Evolutionary conservation across 2,797 vertebrate genomes (phyloP), one percentile per base, ranked within the genome.

Genomic region (Phrynocephalus forsythii): DNA sequence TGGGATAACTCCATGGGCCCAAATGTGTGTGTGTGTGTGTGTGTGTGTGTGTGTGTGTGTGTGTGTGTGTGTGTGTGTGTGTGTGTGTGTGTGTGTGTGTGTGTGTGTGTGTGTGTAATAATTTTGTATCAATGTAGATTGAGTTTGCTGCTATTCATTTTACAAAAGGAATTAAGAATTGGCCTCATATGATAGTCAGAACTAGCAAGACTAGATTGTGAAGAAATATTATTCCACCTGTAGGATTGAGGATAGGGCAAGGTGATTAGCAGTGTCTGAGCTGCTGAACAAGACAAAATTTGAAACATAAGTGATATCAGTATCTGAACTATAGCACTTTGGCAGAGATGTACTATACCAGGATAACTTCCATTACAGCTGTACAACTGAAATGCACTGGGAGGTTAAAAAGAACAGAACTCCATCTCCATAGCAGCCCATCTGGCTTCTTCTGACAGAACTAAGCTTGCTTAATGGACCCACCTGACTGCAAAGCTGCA

Each of bases 371-470:
- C 6, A 72, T 48, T 79, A 20, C n/a, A 79, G 80, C 73, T 66
- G 66, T 76, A 85, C 67, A 60, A 63, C 52, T 33, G 30, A 30
- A 56, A 79, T 48, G 30, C 24, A 5, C 38, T 60, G 26, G 72
- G 67, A 66, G 38, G 56, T 78, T 83, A 66, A n/a, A 89, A 50
- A 88, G 82, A 78, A 63, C 16, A 78, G 75, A 79, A n/a, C 24
- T 78, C 68, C 50, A 10, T 79, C 52, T 83, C 44, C 73, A 20
- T 67, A 86, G 67, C 66, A 79, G 67, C 63, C 80, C 15, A 67
- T n/a, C 38, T 89, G 75, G 67, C n/a, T 2, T 79, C 56, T 71
- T 83, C 76, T 71, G 73, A 50, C 20, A 63, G 38, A 6, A 33
- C 22, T 71, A 82, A 63, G 50, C 66, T 78, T 85, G n/a, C 72